Conservation (phyloP, 2,797 vertebrate species). For the Odontamblyopus lacepedii region DNA sequence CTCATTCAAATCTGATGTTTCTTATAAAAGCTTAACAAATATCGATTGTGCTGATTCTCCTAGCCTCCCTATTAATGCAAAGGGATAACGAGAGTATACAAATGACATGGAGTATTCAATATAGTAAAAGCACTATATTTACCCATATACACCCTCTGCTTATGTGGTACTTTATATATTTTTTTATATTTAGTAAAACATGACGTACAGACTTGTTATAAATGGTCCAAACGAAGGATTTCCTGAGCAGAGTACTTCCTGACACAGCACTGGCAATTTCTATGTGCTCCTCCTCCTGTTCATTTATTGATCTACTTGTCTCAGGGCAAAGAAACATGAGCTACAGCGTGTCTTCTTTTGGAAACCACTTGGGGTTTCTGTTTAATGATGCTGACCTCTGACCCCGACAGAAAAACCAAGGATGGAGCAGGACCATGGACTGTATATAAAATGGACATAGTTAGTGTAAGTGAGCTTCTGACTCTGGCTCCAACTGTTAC, state of each 20-base stretch:
- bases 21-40: no score
- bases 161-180: no score
- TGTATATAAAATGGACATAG: no score
- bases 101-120: neutral
- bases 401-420: slow-evolving; percentile 15
- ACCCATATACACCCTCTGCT: no score
- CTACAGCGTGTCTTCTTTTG: neutral
- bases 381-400: slow-evolving; percentile 24
- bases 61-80: neutral
- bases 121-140: no score
- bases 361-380: neutral
- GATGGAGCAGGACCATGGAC: neutral
- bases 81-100: neutral
- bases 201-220: no score
- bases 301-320: slow-evolving; percentile 19
- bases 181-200: no score
- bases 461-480: no score
- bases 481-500: no score
- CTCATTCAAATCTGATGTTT: no score
- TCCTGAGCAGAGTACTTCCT: slow-evolving; percentile 1
- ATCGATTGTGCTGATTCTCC: neutral
- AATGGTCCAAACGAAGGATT: neutral
- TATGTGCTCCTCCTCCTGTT: neutral
- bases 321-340: neutral
- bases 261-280: neutral